Conservation (phyloP, 2,113 vertebrate genomes). For the Panthera uncia region DNA sequence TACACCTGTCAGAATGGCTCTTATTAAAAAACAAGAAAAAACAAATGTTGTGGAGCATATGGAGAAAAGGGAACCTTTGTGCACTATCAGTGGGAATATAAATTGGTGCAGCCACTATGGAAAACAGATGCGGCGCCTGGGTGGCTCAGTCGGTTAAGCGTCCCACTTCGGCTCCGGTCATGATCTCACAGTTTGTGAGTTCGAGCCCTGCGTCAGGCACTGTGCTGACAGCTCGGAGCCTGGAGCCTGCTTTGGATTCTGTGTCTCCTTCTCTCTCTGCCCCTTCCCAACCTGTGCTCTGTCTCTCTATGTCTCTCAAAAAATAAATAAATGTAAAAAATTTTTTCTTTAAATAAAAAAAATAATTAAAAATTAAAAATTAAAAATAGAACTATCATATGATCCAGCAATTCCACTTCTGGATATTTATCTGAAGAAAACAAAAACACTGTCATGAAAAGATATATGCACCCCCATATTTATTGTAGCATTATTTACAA, state of each 20-base stretch:
- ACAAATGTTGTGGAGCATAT: background rate
- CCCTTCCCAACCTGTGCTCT: no score
- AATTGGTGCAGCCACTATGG: background rate
- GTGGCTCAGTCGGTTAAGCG: no score
- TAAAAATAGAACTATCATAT: background rate
- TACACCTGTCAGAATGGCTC: background rate
- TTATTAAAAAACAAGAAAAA: background rate
- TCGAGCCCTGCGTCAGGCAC: no score
- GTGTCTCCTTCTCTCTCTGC: no score
- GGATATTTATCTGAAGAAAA: background rate
- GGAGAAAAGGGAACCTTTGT: background rate
- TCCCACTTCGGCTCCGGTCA: no score
- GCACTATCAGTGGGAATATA: background rate
- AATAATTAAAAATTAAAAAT: background rate
- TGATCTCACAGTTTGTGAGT: no score
- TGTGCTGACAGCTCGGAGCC: no score
- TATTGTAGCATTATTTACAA: background rate
- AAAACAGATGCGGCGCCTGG: background rate
- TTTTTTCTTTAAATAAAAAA: background rate
- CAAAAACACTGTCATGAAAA: background rate
- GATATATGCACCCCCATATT: background rate
- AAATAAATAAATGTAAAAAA: no score
- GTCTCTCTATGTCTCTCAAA: no score
- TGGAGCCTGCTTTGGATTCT: no score
- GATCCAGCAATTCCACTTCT: background rate